phyloP scores from a whole-genome alignment of 92 coral and sea anemone genomes.

The Palythoa grandiflora region DNA sequence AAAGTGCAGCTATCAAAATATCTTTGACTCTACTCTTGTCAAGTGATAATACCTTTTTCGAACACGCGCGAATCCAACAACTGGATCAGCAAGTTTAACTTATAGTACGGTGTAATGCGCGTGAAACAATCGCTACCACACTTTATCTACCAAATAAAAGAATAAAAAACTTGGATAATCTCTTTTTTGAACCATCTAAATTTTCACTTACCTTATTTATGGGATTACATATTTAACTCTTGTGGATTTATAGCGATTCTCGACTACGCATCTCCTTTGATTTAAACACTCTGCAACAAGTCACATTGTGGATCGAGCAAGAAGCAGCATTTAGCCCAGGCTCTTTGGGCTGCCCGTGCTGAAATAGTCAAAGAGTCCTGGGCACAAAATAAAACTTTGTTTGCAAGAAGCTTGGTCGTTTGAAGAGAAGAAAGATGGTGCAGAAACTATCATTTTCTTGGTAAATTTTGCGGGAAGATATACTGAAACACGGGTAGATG shows the following conservation, averaged over 20 bases:
- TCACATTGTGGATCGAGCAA: neutral
- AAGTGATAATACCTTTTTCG: neutral
- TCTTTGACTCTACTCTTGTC: neutral
- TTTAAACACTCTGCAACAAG: neutral
- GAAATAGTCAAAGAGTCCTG: neutral
- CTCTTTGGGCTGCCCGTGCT: neutral
- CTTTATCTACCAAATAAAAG: neutral
- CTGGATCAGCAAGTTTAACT: neutral
- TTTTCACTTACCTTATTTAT: conserved; percentile 1
- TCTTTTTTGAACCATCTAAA: neutral
- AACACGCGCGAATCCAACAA: neutral
- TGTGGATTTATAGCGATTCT: neutral
- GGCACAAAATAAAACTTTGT: conserved; percentile 34
- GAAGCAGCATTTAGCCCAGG: neutral
- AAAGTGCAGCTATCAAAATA: neutral
- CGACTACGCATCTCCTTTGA: neutral
- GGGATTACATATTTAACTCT: neutral
- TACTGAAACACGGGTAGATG: conserved; percentile 29
- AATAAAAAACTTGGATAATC: too few species aligned
- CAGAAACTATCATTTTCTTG: conserved; percentile 15
- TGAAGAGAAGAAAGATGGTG: conserved; percentile 17
- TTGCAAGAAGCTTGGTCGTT: conserved; percentile 32
- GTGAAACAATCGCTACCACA: neutral
- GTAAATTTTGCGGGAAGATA: conserved; percentile 14
- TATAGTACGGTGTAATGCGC: neutral